Conservation (phyloP, 2,113 vertebrate species). For the Dipodomys merriami region DNA sequence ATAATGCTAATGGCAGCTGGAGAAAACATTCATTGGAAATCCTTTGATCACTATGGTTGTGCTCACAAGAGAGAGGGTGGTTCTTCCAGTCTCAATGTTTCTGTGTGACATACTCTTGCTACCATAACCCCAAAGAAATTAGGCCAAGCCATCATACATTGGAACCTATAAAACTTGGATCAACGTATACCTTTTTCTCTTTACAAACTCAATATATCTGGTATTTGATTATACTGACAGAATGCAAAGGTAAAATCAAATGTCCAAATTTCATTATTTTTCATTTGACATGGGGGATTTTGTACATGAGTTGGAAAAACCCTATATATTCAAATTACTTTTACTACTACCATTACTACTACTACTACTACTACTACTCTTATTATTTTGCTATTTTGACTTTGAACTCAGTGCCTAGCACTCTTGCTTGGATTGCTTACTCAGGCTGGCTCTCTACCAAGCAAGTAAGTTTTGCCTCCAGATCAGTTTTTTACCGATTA, state of each 20-base stretch:
- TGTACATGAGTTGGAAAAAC: not conserved
- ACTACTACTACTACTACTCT: too few relatives aligned
- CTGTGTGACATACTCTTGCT: not conserved
- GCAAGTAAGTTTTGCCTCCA: too few relatives aligned
- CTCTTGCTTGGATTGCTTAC: too few relatives aligned
- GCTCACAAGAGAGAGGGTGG: rapidly evolving
- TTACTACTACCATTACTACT: too few relatives aligned
- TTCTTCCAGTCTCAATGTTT: too few relatives aligned
- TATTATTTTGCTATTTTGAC: too few relatives aligned
- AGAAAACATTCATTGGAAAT: not conserved
- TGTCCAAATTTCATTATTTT: not conserved
- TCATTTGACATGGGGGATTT: not conserved
- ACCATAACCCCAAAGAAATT: not conserved
- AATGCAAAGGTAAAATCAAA: not conserved
- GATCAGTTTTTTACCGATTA: too few relatives aligned
- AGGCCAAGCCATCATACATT: not conserved
- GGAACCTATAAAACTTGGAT: not conserved
- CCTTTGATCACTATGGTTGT: not conserved
- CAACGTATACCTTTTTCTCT: not conserved
- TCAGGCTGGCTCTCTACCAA: too few relatives aligned
- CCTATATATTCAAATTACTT: too few relatives aligned
- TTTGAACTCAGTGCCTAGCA: too few relatives aligned
- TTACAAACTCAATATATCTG: not conserved
- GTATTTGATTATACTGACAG: not conserved
- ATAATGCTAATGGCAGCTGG: not conserved